Conservation (phyloP, 2,888 invertebrate genomes). For the Lordiphosa fenestrarum region DNA sequence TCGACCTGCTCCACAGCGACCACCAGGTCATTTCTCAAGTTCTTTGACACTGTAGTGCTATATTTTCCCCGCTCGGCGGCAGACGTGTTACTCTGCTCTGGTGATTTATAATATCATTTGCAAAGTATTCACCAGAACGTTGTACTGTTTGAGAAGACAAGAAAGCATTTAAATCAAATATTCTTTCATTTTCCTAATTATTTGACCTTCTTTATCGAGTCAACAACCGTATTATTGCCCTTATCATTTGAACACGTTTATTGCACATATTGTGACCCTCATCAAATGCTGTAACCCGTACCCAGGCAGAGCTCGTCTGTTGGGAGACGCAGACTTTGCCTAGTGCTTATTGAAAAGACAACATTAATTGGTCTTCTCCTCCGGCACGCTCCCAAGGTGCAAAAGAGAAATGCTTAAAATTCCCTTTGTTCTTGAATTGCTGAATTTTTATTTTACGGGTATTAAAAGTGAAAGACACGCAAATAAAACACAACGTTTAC, state of each 20-base stretch:
- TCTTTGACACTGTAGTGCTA: too few species aligned
- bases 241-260: constrained; percentile 11
- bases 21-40: too few species aligned
- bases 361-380: constrained; percentile 26
- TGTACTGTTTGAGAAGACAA: background rate
- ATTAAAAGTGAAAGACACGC: constrained; percentile 3
- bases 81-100: too few species aligned
- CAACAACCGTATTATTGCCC: constrained; percentile 14
- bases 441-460: background rate
- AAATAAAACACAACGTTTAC: constrained; percentile 21
- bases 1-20: too few species aligned
- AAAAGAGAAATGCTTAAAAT: constrained; percentile 15
- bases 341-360: constrained; percentile 11
- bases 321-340: constrained; percentile 1
- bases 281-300: constrained; percentile 32
- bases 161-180: constrained; percentile 4
- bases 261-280: constrained; percentile 32
- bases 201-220: constrained; percentile 8
- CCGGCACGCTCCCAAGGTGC: constrained; percentile 8
- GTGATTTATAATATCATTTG: too few species aligned
- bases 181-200: constrained; percentile 16
- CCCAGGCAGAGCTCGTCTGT: constrained; percentile 3
- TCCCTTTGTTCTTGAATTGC: constrained; percentile 8
- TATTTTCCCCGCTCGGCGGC: too few species aligned
- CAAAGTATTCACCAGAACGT: background rate